Evolutionary conservation across 2,113 vertebrate genomes (phyloP), one percentile per base, ranked within the genome.

Genomic region (Helogale parvula): DNA sequence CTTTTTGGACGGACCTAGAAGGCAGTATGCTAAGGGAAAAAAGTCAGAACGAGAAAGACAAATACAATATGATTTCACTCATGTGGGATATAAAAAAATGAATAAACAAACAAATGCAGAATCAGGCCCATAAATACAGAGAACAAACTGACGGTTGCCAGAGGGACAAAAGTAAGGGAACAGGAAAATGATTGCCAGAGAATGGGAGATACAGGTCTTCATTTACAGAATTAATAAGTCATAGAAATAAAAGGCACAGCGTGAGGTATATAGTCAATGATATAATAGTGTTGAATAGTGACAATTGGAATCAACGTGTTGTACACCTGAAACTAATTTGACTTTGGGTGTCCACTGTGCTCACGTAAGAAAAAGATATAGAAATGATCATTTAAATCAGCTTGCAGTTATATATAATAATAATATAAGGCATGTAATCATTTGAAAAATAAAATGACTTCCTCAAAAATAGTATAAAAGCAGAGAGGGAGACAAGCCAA

Each of bases 331-430:
- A 47, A 47, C 41, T 47, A 31, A 47, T 47, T 14, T 31, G 29
- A 47, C 7, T 31, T 31, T 17, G 41, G 47, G 27, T 77, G 41
- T 77, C 41, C 16, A 9, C 41, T 47, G 4, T 77, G 29, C 14
- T 77, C 14, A 76, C 5, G 27, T 74, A 74, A 77, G 88, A 87
- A 2, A 69, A 88, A 17, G 16, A 82, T 65, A 35, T 23, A 47
- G 13, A 47, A 95, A n/a, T 54, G 12, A 63, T 63, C 47, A 93
- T 27, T 87, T 88, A 96, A 57, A 81, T 89, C 50, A 96, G 16
- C 16, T 88, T 85, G 35, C 12, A 92, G 19, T 77, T 41, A 77
- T 38, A 94, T 25, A 45, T 54, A 79, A 29, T 35, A 69, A 63
- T 80, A 69, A 63, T 80, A 85, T 85, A 89, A 83, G n/a, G 0